Percentiles rank a stretch among this genome's conserved stretches.
Conservation (phyloP, 2,797 vertebrate species). For the Denticeps clupeoides region DNA sequence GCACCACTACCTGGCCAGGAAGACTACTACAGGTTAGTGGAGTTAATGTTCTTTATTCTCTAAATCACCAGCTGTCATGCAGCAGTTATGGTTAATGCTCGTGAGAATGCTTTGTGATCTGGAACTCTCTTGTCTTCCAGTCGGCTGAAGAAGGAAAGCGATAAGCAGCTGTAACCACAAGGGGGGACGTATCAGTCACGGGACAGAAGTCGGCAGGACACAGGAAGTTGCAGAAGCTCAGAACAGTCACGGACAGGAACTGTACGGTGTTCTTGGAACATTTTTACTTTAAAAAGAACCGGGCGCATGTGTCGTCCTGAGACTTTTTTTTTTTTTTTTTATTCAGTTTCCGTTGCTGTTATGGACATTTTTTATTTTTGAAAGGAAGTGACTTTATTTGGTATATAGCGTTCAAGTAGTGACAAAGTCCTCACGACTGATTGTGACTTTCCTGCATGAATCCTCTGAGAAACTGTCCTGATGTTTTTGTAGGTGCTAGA, state of each 20-base stretch:
- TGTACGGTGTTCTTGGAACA: conserved; percentile 53
- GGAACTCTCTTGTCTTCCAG: conserved; percentile 65
- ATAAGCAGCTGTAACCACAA: conserved; percentile 89
- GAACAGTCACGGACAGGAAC: conserved; percentile 52
- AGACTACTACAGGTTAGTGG: conserved; percentile 92
- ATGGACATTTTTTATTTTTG: conserved; percentile 40
- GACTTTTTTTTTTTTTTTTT: conserved; percentile 47
- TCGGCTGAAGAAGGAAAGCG: conserved; percentile 98
- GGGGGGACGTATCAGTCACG: conserved; percentile 32
- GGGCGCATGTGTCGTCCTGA: conserved; percentile 66
- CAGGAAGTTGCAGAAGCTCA: conserved; percentile 52
- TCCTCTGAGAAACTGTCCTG: conserved; percentile 66
- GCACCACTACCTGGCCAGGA: conserved; percentile 94
- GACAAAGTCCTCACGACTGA: conserved; percentile 79
- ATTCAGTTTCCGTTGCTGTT: conserved; percentile 38
- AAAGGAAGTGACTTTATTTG: conserved; percentile 74
- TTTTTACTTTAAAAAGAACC: conserved; percentile 56
- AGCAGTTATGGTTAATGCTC: background rate
- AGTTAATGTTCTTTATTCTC: no score
- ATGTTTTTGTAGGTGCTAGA: conserved; percentile 87
- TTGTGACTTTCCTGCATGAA: conserved; percentile 84
- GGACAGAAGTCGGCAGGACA: conserved; percentile 46
- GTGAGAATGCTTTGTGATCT: conserved; percentile 16
- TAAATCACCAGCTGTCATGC: background rate
- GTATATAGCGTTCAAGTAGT: conserved; percentile 78